These are phyloP conservation scores for Okapia johnstoni DNA, from an alignment of 2,113 vertebrate species.

Conservation along the genomic window DNA sequence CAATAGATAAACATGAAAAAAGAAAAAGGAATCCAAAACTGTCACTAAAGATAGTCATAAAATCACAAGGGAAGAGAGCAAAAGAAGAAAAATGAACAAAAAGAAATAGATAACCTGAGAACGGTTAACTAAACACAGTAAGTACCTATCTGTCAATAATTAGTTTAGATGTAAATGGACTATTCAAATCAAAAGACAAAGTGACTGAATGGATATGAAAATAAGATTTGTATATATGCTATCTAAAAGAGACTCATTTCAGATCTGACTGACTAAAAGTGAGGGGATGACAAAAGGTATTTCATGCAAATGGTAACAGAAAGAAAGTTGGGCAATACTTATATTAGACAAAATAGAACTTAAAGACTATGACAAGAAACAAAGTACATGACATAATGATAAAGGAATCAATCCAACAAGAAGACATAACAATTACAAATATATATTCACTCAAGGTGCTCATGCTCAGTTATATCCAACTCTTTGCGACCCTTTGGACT, in stretches of 20 bases:
- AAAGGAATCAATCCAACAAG: background rate
- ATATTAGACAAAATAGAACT: background rate
- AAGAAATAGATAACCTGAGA: background rate
- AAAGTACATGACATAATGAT: background rate
- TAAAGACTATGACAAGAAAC: background rate
- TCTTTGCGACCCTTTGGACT: background rate
- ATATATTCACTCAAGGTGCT: background rate
- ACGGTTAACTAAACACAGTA: background rate
- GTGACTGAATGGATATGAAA: background rate
- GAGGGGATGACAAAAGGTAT: background rate
- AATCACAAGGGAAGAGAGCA: background rate
- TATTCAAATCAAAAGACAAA: background rate
- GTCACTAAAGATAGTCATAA: background rate
- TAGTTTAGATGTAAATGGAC: background rate
- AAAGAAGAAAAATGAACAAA: background rate
- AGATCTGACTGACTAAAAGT: background rate
- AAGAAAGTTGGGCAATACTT: background rate
- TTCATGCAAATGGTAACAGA: background rate
- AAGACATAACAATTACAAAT: background rate
- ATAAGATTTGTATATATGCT: background rate
- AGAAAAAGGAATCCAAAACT: background rate
- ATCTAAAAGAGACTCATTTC: background rate
- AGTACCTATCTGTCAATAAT: background rate
- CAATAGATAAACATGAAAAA: background rate
- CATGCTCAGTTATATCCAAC: background rate